Conservation (phyloP, 2,888 invertebrate species). For the Hydropsyche betteni region DNA sequence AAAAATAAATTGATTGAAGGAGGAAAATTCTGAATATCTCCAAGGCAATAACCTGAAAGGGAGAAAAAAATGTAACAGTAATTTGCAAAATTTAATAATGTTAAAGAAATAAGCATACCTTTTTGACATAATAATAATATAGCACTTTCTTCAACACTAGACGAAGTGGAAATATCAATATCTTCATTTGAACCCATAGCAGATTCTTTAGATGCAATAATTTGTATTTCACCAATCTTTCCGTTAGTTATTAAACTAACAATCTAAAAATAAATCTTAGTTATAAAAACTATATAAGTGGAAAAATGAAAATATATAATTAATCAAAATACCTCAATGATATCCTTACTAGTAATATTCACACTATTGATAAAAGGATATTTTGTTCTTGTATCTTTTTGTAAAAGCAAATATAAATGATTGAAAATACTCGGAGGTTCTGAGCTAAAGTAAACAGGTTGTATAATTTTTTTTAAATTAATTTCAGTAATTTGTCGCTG, state of each 20-base stretch:
- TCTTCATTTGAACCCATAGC: slow-evolving; percentile 53
- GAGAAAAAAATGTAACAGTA: too few species aligned
- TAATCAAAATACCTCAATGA: slow-evolving; percentile 71
- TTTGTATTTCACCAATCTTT: slow-evolving; percentile 56
- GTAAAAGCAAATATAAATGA: slow-evolving; percentile 74
- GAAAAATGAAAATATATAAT: neutral
- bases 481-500: slow-evolving; percentile 67
- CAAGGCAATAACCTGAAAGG: slow-evolving; percentile 68
- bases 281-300: neutral
- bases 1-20: slow-evolving; percentile 75
- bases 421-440: slow-evolving; percentile 77
- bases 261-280: slow-evolving; percentile 57
- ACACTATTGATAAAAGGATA: slow-evolving; percentile 80
- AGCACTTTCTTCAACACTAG: slow-evolving; percentile 47
- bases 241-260: slow-evolving; percentile 54
- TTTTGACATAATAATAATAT: slow-evolving; percentile 50
- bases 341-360: slow-evolving; percentile 75
- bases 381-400: slow-evolving; percentile 62
- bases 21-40: slow-evolving; percentile 77
- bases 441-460: slow-evolving; percentile 69
- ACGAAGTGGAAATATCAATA: neutral
- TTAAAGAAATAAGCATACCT: slow-evolving; percentile 43
- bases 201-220: slow-evolving; percentile 56
- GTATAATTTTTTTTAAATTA: slow-evolving; percentile 67
- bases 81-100: too few species aligned